phyloP scores from a whole-genome alignment of 2,888 invertebrate genomes.

The Heteropelma amictum region DNA sequence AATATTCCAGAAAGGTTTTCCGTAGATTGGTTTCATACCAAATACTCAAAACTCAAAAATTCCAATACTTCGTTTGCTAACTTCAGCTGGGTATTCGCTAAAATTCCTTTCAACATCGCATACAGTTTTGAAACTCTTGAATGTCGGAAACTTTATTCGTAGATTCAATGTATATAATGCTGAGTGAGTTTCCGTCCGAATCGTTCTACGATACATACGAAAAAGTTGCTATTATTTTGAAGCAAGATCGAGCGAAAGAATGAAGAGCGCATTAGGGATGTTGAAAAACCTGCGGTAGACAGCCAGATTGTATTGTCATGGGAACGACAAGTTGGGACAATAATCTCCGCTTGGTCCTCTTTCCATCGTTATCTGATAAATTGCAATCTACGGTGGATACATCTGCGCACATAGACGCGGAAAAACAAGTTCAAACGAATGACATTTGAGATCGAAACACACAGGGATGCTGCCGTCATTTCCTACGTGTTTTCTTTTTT shows the following conservation, averaged over 20 bases:
- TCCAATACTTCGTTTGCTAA: no score
- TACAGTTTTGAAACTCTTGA: no score
- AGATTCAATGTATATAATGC: no score
- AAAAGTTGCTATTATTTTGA: conserved; percentile 37
- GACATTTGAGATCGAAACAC: conserved; percentile 33
- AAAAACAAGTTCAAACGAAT: conserved; percentile 15
- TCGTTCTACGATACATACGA: conserved; percentile 42
- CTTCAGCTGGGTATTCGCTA: no score
- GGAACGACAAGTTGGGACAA: conserved; percentile 45
- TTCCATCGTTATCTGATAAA: conserved; percentile 43
- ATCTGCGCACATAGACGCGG: not conserved
- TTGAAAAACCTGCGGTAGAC: conserved; percentile 45
- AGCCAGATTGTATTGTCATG: conserved; percentile 38
- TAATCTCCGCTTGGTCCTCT: conserved; percentile 37
- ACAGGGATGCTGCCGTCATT: conserved; percentile 19
- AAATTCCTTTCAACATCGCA: no score
- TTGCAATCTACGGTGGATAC: conserved; percentile 21
- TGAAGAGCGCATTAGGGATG: conserved; percentile 22
- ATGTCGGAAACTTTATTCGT: no score
- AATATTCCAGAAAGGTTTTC: no score
- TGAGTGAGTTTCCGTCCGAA: no score
- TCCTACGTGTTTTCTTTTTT: conserved; percentile 18
- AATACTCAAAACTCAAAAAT: no score
- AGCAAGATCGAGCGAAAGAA: not conserved
- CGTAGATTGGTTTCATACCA: no score